Base-by-base conservation (phyloP, 2,113 vertebrate genomes). In the Cromileptes altivelis region DNA sequence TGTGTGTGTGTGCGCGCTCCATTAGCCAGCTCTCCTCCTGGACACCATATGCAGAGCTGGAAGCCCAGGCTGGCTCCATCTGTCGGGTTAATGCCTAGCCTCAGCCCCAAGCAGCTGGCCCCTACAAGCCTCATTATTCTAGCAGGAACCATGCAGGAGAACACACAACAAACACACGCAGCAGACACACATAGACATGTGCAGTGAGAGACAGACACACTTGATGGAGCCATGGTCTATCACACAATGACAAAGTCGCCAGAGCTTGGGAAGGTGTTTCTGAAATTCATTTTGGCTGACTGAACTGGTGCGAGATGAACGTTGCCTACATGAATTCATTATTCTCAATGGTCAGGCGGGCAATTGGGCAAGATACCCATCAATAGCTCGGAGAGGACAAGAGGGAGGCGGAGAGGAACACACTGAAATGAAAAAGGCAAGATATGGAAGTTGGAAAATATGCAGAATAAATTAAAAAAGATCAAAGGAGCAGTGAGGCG, bases 41-140 rank as follows among this genome's bases (percentile, higher is more conserved):
- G 90, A 86, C 84, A 89, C 92, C 94, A 94, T 95, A 94, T 95
- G 94, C 92, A 92, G 90, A 86, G 86, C 88, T 91, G 83, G 88
- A 91, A 94, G 89, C 83, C 92, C 92, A 89, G 90, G 90, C 93
- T 85, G 78, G 67, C 90, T 94, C 95, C 96, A 96, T 96, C 96
- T 96, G 96, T 92, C 86, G 57, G 79, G 88, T 90, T 94, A 95
- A 92, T 95, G 89, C 78, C 88, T 86, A 92, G 89, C 82, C 89
- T 82, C 87, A 86, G 87, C 92, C 92, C 89, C 80, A 42, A 94
- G 93, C 93, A 94, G 93, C 94, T 95, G 94, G 92, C 89, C 91
- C 81, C 83, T 87, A 88, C 90, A 93, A 91, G 92, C 88, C 85
- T 91, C 92, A 93, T 95, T 95, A 93, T 94, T 92, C 82, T 81